Evolutionary conservation across 1,140 invertebrate species (phyloP).

Genomic region (Chironomus striatipennis): DNA sequence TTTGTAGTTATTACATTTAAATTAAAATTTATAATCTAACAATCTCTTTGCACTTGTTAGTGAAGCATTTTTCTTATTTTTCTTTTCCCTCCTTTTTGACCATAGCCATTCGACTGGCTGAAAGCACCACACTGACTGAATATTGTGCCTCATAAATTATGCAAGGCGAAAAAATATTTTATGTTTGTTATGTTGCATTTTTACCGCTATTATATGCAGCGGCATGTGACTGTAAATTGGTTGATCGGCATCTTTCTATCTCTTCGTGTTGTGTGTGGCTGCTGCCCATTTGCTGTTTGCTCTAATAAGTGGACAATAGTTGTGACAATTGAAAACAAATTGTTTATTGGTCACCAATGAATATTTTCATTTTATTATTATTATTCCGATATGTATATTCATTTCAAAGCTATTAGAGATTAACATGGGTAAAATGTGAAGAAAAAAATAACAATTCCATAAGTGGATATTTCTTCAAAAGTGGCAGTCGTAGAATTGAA

Average conservation of each 20-base stretch:
- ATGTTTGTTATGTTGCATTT: not conserved
- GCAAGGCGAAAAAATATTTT: constrained; percentile 10
- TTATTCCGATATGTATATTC: not conserved
- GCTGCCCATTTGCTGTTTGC: not conserved
- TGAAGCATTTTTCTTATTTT: constrained; percentile 19
- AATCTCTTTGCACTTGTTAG: constrained; percentile 4
- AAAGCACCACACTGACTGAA: not conserved
- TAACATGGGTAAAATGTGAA: no score
- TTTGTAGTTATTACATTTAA: constrained; percentile 23
- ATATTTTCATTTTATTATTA: not conserved
- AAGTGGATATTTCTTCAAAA: no score
- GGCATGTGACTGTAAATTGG: not conserved
- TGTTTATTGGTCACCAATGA: not conserved
- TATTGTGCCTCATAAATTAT: constrained; percentile 21
- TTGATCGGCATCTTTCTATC: not conserved
- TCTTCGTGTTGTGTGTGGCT: not conserved
- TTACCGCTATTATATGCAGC: not conserved
- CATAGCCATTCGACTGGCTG: no score
- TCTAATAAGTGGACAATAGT: not conserved
- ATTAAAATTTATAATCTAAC: constrained; percentile 20
- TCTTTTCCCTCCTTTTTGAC: not conserved
- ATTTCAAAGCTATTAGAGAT: no score
- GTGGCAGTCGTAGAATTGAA: not conserved
- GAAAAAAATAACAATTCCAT: no score
- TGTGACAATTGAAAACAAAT: not conserved